phyloP scores from a whole-genome alignment of 2,797 vertebrate genomes.

The Sebastes trivittatus region DNA sequence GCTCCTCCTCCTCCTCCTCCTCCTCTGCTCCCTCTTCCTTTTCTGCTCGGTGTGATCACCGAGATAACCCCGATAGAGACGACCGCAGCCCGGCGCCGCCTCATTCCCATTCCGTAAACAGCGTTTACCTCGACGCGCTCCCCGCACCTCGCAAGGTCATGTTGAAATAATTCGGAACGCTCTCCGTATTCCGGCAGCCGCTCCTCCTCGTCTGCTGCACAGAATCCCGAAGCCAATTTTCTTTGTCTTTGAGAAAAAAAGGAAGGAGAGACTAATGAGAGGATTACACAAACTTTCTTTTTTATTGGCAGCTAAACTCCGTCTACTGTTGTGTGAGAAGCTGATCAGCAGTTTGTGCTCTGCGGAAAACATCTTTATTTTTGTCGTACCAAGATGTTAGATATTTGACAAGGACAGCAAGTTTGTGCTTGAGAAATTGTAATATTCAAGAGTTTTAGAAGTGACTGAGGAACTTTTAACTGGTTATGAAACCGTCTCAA shows the following conservation, averaged over 20 bases:
- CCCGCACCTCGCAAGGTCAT: slow-evolving; percentile 68
- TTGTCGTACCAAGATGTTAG: neutral
- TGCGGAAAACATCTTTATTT: neutral
- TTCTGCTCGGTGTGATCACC: slow-evolving; percentile 35
- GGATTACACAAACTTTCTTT: slow-evolving; percentile 34
- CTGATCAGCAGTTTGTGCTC: slow-evolving; percentile 28
- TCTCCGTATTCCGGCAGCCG: slow-evolving; percentile 17
- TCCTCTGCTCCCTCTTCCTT: slow-evolving; percentile 2
- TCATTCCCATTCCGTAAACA: slow-evolving; percentile 66
- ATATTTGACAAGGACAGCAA: slow-evolving; percentile 37
- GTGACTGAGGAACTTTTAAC: neutral
- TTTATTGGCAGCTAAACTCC: neutral
- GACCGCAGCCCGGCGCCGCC: slow-evolving; percentile 14
- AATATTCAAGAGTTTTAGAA: slow-evolving; percentile 2
- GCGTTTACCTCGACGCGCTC: slow-evolving; percentile 55
- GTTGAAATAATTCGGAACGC: slow-evolving; percentile 58
- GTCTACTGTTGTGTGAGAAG: slow-evolving; percentile 6
- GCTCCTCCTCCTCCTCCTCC: slow-evolving; percentile 24
- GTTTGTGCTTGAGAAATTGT: slow-evolving; percentile 14
- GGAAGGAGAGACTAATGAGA: slow-evolving; percentile 37
- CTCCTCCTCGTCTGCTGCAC: slow-evolving; percentile 15
- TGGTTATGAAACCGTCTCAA: neutral
- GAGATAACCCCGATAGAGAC: slow-evolving; percentile 55
- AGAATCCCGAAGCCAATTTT: slow-evolving; percentile 41
- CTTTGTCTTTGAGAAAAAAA: slow-evolving; percentile 51